Percentiles rank a stretch among this genome's conserved stretches.
phyloP scores from a whole-genome alignment of 2,797 vertebrate species.

The Yasuhikotakia modesta region DNA sequence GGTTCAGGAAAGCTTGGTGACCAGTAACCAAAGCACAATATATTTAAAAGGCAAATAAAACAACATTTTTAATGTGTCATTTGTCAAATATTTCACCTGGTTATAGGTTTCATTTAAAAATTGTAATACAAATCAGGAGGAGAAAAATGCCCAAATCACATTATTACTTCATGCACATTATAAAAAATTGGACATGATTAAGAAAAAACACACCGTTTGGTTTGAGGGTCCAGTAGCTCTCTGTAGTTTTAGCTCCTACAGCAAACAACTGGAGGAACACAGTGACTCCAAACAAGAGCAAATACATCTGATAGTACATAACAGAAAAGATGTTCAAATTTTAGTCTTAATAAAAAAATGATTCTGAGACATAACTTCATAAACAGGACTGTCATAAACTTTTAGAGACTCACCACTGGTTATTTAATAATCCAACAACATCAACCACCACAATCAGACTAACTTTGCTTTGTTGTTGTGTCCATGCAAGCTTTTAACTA shows the following conservation, averaged over 20 bases:
- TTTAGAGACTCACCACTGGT: constrained; percentile 31
- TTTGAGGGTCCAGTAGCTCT: constrained; percentile 66
- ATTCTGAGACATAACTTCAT: background rate
- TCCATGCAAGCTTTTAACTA: constrained; percentile 23
- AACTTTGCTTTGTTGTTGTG: background rate
- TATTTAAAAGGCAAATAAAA: background rate
- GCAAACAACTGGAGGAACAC: constrained; percentile 47
- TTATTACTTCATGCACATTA: background rate
- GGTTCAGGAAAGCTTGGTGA: background rate
- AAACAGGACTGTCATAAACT: background rate
- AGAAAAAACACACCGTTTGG: constrained; percentile 66
- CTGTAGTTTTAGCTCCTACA: constrained; percentile 41
- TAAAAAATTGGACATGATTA: background rate
- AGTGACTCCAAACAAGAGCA: constrained; percentile 53
- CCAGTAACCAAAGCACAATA: background rate
- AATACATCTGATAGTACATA: constrained; percentile 67
- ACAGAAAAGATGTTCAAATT: background rate
- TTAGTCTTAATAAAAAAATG: background rate
- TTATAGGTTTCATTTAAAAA: background rate
- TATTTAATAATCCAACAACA: background rate
- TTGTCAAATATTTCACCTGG: background rate
- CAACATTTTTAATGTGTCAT: background rate
- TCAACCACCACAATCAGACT: background rate
- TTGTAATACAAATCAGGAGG: background rate
- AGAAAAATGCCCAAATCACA: background rate